A percentile compares a stretch with the other conserved stretches of the same genome.
These are phyloP conservation scores for Vultur gryphus DNA, from an alignment of 2,797 vertebrate genomes.

Conservation along the genomic window DNA sequence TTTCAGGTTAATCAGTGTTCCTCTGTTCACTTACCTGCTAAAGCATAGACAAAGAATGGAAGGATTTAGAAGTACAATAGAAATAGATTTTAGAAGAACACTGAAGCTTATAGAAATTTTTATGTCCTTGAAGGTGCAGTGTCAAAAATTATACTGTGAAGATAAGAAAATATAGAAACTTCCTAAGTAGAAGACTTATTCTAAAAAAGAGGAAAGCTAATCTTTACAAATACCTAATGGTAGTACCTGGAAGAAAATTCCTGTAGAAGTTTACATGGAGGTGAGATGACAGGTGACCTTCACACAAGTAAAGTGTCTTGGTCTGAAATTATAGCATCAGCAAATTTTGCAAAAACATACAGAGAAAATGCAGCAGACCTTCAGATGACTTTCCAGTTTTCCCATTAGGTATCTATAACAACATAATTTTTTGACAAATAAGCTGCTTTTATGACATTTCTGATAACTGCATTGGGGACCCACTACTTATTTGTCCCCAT, in stretches of 20 bases:
- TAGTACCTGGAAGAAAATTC: neutral
- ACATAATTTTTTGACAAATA: neutral
- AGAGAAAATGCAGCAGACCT: neutral
- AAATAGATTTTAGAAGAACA: neutral
- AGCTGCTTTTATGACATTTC: neutral
- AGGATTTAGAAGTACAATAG: neutral
- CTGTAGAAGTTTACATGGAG: neutral
- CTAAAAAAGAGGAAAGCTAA: neutral
- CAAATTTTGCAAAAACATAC: neutral
- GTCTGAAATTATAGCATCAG: neutral
- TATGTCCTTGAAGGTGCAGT: neutral
- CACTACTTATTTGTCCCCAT: accelerated
- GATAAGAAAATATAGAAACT: neutral
- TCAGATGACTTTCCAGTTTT: neutral
- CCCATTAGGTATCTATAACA: neutral
- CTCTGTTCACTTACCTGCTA: neutral
- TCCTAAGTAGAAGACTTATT: neutral
- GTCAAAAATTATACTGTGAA: neutral
- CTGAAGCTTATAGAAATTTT: neutral
- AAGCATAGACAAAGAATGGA: neutral
- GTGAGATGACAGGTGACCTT: neutral
- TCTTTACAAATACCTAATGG: neutral
- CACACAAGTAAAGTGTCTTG: neutral
- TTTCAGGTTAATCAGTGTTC: neutral
- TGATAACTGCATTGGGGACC: neutral